Conservation (phyloP, 2,888 invertebrate species). For the Steinernema carpocapsae region DNA sequence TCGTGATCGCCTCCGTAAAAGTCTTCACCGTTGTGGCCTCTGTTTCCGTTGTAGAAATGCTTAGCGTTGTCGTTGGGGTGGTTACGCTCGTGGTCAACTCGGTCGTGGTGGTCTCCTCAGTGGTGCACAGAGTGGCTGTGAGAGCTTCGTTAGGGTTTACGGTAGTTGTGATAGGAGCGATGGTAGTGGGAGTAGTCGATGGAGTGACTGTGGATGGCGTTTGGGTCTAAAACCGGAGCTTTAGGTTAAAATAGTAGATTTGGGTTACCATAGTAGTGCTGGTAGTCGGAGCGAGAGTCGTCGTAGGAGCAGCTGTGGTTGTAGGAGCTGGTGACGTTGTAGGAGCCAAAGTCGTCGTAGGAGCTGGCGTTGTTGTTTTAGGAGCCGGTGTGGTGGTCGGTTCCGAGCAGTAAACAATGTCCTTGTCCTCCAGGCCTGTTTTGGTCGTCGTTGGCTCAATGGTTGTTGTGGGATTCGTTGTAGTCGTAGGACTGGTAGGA, state of each 20-base stretch:
- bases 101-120: no score
- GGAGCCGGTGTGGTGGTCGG: not conserved
- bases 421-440: not conserved
- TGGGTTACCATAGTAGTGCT: not conserved
- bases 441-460: not conserved
- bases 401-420: not conserved
- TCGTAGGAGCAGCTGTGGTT: not conserved
- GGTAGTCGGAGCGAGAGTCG: not conserved
- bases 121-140: no score
- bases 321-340: not conserved
- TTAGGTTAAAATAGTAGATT: no score
- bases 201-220: not conserved
- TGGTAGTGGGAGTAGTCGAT: not conserved
- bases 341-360: not conserved
- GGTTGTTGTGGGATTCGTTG: not conserved
- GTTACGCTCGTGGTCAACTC: not conserved
- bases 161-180: not conserved
- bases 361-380: not conserved
- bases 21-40: no score
- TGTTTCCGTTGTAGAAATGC: no score
- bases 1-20: not conserved
- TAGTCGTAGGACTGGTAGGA: no score
- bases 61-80: not conserved
- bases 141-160: not conserved
- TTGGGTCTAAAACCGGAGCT: no score